Evolutionary conservation across 2,113 vertebrate genomes (phyloP), one percentile per base, ranked within the genome.

Genomic region (Lagopus muta): DNA sequence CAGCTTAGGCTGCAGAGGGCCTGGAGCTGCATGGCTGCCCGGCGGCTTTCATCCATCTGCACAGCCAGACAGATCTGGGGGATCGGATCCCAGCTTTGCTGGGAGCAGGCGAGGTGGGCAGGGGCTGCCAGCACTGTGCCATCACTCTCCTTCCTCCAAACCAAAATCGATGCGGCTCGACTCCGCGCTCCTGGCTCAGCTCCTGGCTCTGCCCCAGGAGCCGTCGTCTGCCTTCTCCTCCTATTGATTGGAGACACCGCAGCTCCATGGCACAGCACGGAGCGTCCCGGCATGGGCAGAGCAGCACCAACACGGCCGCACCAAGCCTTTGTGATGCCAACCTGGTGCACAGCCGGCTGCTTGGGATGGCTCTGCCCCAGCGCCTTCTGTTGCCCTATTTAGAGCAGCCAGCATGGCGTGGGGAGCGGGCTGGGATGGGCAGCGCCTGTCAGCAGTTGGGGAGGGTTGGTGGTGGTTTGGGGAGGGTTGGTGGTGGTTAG

Each of bases 191-290:
- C 75, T 25, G 75, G 52, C 91, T 76, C 78, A 19, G 16, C 85
- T 82, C 8, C 92, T 94, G 96, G 90, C 92, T 77, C 65, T 74
- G 73, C 78, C 93, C 89, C 95, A 92, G 74, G 70, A 92, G 82
- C 74, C 64, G 10, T 30, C 48, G 40, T 47, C 89, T 64, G 90
- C 48, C 48, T 89, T 61, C 17, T 89, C 36, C 65, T 52, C 1
- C 0, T 11, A 80, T 30, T 0, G 67, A 62, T 55, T 36, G 3
- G 60, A 86, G 55, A 74, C 8, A 1, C 30, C 8, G 2, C 48
- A 2, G n/a, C 36, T n/a, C 55, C 65, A 25, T 4, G 1, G 40
- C 62, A 28, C 38, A 2, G 62, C 0, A 1, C 38, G 43, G 40
- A 32, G 54, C 4, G 57, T 25, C 0, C 28, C 0, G 7, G 83